These are phyloP conservation scores for Columba guinea DNA, from an alignment of 2,797 vertebrate genomes.

Conservation along the genomic window DNA sequence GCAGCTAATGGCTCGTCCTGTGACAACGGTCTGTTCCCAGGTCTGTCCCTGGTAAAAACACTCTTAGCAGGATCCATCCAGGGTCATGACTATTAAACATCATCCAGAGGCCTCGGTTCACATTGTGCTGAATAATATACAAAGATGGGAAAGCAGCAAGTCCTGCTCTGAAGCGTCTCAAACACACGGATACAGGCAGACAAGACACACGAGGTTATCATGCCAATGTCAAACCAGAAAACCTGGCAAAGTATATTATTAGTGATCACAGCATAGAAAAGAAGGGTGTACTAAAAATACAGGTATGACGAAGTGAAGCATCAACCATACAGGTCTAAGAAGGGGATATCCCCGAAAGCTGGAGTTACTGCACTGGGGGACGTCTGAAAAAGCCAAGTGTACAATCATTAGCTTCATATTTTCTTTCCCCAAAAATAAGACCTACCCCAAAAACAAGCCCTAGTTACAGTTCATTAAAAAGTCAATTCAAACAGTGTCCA, in stretches of 20 bases:
- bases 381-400: not conserved
- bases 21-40: not conserved
- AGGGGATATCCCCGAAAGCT: not conserved
- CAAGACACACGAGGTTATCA: not conserved
- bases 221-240: not conserved
- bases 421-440: too few relatives aligned
- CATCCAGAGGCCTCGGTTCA: not conserved
- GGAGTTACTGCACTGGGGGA: not conserved
- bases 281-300: not conserved
- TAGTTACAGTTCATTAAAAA: too few relatives aligned
- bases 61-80: not conserved
- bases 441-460: too few relatives aligned
- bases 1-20: not conserved
- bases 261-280: not conserved
- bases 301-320: rapidly evolving
- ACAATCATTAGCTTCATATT: not conserved
- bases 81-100: not conserved
- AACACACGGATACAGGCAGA: not conserved
- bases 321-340: not conserved
- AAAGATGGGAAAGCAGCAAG: not conserved
- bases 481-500: too few relatives aligned
- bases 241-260: not conserved
- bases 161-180: not conserved
- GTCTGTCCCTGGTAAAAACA: not conserved
- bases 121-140: not conserved